Percentiles rank a stretch among this genome's conserved stretches.
phyloP scores from a whole-genome alignment of 2,888 invertebrate species.

The Acrocyrtus sp. region DNA sequence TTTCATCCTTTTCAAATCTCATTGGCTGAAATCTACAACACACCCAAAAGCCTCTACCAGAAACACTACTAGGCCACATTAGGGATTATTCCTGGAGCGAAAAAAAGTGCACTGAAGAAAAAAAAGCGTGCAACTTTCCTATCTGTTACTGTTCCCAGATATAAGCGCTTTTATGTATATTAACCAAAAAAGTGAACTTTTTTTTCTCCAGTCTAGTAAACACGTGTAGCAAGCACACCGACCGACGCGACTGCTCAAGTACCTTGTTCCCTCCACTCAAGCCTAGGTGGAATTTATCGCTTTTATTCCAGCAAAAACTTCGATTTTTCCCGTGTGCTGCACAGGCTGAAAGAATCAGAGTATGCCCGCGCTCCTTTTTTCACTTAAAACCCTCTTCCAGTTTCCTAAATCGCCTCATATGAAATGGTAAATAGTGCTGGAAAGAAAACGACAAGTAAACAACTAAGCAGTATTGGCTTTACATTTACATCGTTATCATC shows the following conservation, averaged over 20 bases:
- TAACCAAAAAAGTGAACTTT: too few species aligned
- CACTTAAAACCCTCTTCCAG: too few species aligned
- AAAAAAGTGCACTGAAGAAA: conserved; percentile 9
- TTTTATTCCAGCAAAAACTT: conserved; percentile 3
- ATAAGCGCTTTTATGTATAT: too few species aligned
- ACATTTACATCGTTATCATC: conserved; percentile 25
- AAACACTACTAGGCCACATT: not conserved
- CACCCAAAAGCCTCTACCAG: not conserved
- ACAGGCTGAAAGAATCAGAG: not conserved
- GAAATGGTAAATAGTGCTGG: not conserved
- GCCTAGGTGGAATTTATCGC: too few species aligned
- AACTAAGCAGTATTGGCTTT: not conserved
- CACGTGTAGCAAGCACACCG: too few species aligned
- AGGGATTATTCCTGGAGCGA: not conserved
- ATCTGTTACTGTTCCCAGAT: too few species aligned
- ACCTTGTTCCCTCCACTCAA: too few species aligned
- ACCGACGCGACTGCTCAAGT: too few species aligned
- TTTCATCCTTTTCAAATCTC: too few species aligned
- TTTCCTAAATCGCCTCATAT: too few species aligned
- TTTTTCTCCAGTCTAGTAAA: too few species aligned
- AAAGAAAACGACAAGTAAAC: conserved; percentile 2
- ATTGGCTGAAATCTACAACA: not conserved
- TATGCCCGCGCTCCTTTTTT: not conserved
- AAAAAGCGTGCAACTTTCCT: too few species aligned
- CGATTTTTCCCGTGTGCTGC: not conserved